Conservation (phyloP, 2,797 vertebrate genomes). For the Benthosema pterotum region DNA sequence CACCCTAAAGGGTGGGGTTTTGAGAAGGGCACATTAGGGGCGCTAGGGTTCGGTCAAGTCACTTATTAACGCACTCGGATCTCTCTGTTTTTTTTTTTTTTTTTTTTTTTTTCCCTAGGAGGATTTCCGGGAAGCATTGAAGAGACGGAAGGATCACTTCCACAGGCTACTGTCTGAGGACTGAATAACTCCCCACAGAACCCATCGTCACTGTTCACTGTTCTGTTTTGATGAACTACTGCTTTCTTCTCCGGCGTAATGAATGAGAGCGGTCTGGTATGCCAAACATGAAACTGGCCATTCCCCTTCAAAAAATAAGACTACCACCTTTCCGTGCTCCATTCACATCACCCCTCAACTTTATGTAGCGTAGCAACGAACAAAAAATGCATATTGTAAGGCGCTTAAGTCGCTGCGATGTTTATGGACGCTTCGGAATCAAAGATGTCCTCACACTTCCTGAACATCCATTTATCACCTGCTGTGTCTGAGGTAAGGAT, state of each 20-base stretch:
- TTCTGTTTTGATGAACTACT: slow-evolving; percentile 16
- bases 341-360: slow-evolving; percentile 23
- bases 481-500: slow-evolving; percentile 19
- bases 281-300: slow-evolving; percentile 43
- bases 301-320: slow-evolving; percentile 18
- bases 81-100: slow-evolving; percentile 19
- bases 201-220: slow-evolving; percentile 1
- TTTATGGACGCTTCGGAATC: slow-evolving; percentile 80
- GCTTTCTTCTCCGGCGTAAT: slow-evolving; percentile 10
- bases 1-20: too few species aligned
- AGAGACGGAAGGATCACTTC: slow-evolving; percentile 75
- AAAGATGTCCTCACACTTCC: slow-evolving; percentile 94
- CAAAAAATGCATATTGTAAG: slow-evolving; percentile 13
- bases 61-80: too few species aligned
- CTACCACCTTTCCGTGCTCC: slow-evolving; percentile 27
- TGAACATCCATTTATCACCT: slow-evolving; percentile 88
- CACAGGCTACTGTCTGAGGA: slow-evolving; percentile 71
- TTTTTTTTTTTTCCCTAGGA: too few species aligned
- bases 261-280: slow-evolving; percentile 21
- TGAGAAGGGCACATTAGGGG: too few species aligned
- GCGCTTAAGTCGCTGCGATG: slow-evolving; percentile 86
- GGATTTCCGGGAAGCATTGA: slow-evolving; percentile 80
- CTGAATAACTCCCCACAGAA: slow-evolving; percentile 46
- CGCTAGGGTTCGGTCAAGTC: too few species aligned
- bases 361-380: slow-evolving; percentile 27